Conservation (phyloP, 2,113 vertebrate species). For the Aldabrachelys gigantea region DNA sequence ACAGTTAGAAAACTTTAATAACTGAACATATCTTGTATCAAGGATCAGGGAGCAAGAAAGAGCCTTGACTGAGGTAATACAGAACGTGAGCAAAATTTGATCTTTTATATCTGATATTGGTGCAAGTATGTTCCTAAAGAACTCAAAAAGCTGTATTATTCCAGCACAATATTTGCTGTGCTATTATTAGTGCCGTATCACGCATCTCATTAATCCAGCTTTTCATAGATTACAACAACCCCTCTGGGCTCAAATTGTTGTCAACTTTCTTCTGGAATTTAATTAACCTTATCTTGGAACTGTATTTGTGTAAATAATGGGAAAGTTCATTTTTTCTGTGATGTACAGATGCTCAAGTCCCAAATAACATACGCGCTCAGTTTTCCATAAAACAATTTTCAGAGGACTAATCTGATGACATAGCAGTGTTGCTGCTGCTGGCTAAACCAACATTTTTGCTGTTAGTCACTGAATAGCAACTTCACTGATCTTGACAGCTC, state of each 20-base stretch:
- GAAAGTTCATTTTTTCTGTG: not conserved
- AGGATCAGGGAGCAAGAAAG: slow-evolving; percentile 80
- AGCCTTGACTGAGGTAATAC: slow-evolving; percentile 78
- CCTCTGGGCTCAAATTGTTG: slow-evolving; percentile 35
- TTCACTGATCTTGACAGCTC: slow-evolving; percentile 30
- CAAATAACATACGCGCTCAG: not conserved
- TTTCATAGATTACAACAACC: slow-evolving; percentile 27
- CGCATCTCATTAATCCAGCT: slow-evolving; percentile 23
- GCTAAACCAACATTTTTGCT: not conserved
- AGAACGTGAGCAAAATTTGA: slow-evolving; percentile 73
- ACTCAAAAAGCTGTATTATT: not conserved
- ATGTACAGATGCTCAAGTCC: not conserved
- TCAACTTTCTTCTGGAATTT: not conserved
- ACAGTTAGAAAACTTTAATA: slow-evolving; percentile 89
- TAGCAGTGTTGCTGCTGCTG: not conserved
- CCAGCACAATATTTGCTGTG: not conserved
- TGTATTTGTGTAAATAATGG: not conserved
- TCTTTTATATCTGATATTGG: slow-evolving; percentile 41
- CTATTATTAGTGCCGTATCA: not conserved
- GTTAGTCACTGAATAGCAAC: slow-evolving; percentile 1
- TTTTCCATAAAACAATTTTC: not conserved
- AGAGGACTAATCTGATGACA: rapidly evolving
- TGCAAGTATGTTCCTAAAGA: not conserved
- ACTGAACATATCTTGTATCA: slow-evolving; percentile 85
- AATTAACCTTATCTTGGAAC: slow-evolving; percentile 17